phyloP scores from a whole-genome alignment of 2,888 invertebrate species.

The Julus scanicus region DNA sequence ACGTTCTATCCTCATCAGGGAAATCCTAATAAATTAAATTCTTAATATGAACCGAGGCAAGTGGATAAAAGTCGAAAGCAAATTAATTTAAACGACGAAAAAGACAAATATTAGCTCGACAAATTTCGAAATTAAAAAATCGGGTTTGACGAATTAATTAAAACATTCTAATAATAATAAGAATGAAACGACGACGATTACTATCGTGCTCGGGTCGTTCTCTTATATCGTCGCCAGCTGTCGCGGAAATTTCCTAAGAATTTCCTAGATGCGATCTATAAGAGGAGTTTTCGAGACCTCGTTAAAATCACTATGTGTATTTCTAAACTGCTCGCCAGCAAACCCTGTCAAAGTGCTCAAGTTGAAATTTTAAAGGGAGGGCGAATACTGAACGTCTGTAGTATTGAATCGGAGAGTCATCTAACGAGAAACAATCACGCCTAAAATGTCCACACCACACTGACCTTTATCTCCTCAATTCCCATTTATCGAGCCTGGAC shows the following conservation, averaged over 20 bases:
- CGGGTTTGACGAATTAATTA: neutral
- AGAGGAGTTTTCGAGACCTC: neutral
- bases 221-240: conserved; percentile 1
- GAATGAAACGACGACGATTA: conserved; percentile 9
- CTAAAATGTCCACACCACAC: too few species aligned
- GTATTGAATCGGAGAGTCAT: too few species aligned
- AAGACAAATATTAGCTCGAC: conserved; percentile 17
- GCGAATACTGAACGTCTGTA: too few species aligned
- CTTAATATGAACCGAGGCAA: neutral
- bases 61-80: neutral
- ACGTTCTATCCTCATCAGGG: neutral
- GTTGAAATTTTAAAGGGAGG: too few species aligned
- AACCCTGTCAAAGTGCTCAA: too few species aligned
- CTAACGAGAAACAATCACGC: too few species aligned
- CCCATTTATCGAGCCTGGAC: too few species aligned
- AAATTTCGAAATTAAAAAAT: neutral
- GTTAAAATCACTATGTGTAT: too few species aligned
- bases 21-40: neutral
- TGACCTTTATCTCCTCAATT: too few species aligned
- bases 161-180: conserved; percentile 32
- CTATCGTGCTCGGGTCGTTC: neutral
- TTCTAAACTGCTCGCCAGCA: too few species aligned
- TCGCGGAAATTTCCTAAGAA: neutral
- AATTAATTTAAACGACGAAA: neutral
- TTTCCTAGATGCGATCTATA: neutral